phyloP scores from a whole-genome alignment of 2,888 invertebrate species.

The Oeneis ivallda region DNA sequence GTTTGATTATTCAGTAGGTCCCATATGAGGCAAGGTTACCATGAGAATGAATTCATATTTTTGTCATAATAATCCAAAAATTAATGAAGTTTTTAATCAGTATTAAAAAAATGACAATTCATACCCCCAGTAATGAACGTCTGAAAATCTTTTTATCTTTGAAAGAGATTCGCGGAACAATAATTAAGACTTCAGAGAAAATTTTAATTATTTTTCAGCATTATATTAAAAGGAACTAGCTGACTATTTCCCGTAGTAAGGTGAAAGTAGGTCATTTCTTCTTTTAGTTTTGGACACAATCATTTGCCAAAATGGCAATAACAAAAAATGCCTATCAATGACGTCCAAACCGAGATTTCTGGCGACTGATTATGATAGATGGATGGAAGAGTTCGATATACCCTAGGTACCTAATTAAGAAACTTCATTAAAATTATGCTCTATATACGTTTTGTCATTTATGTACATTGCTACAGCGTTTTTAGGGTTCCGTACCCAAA shows the following conservation, averaged over 20 bases:
- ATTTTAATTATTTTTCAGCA: constrained; percentile 30
- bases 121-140: constrained; percentile 30
- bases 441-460: no score
- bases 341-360: not conserved
- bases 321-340: not conserved
- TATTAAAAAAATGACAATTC: constrained; percentile 28
- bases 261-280: constrained; percentile 10
- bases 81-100: constrained; percentile 22
- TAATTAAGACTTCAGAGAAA: constrained; percentile 26
- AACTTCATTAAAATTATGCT: no score
- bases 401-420: no score
- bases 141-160: constrained; percentile 31
- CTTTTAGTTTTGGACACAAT: not conserved
- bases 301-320: not conserved
- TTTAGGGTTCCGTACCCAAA: no score
- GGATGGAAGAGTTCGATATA: not conserved
- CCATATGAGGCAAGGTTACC: no score
- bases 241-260: constrained; percentile 13
- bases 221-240: constrained; percentile 3
- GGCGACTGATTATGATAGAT: no score
- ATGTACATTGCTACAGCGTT: no score
- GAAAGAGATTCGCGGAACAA: constrained; percentile 27
- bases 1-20: no score
- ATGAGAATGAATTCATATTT: not conserved
- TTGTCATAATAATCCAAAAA: constrained; percentile 15